Evolutionary conservation across 2,113 vertebrate genomes (phyloP).

Genomic region (Boulengeromyrus knoepffleri): DNA sequence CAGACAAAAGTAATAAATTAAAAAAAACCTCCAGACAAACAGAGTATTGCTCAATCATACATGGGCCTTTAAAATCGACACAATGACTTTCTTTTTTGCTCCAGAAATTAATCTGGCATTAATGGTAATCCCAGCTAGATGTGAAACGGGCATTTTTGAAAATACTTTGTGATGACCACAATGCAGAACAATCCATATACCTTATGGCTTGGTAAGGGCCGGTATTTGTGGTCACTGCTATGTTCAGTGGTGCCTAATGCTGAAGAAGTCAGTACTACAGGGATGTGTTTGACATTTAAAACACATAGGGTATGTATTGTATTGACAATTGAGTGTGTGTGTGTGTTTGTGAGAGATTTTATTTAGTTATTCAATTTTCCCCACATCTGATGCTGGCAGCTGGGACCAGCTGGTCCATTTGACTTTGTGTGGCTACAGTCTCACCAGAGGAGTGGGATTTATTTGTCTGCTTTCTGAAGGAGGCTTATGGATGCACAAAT

Average conservation of each 20-base stretch:
- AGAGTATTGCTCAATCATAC: background rate
- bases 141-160: background rate
- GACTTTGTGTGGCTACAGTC: background rate
- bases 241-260: background rate
- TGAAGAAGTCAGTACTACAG: background rate
- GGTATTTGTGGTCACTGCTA: background rate
- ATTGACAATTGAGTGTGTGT: background rate
- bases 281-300: background rate
- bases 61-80: background rate
- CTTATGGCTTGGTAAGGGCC: background rate
- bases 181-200: background rate
- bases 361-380: background rate
- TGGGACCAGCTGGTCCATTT: conserved; percentile 1
- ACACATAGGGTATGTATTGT: background rate
- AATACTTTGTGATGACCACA: background rate
- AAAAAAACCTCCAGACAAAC: background rate
- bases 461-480: background rate
- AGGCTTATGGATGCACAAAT: background rate
- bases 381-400: conserved; percentile 10
- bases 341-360: background rate
- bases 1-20: background rate
- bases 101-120: background rate
- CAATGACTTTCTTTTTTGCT: background rate
- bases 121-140: background rate
- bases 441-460: background rate